A percentile compares a stretch with the other conserved stretches of the same genome.
These are phyloP conservation scores for Cathartes aura DNA, from an alignment of 2,113 vertebrate species.

Conservation along the genomic window DNA sequence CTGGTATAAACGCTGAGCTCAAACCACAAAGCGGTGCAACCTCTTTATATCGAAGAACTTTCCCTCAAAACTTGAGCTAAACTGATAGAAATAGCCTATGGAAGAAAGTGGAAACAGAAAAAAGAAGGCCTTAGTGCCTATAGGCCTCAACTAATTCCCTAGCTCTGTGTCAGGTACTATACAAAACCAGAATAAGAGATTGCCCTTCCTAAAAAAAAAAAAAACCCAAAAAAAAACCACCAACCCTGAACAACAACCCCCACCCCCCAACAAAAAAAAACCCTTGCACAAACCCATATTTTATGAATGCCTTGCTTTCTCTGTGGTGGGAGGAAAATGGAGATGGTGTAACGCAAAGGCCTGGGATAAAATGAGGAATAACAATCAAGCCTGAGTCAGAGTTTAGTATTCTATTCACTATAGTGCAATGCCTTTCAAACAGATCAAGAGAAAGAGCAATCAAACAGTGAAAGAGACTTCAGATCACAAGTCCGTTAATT, in stretches of 20 bases:
- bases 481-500: slow-evolving; percentile 10
- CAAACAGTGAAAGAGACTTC: not conserved
- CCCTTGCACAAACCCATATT: not conserved
- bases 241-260: no score
- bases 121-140: not conserved
- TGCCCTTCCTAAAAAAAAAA: not conserved
- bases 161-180: not conserved
- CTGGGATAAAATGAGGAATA: not conserved
- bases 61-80: not conserved
- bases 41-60: not conserved
- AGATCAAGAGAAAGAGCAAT: not conserved
- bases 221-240: not conserved
- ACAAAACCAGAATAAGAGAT: not conserved
- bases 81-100: not conserved
- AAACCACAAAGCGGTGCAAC: not conserved
- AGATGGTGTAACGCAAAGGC: not conserved
- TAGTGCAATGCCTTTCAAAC: not conserved
- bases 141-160: not conserved
- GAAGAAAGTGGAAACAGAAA: not conserved
- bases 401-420: not conserved
- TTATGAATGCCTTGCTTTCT: not conserved
- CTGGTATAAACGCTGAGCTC: not conserved
- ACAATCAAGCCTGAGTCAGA: not conserved
- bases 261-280: not conserved
- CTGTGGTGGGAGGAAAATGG: not conserved